Base-by-base conservation (phyloP, 2,888 invertebrate genomes). In the Mesorhabditis spiculigera region DNA sequence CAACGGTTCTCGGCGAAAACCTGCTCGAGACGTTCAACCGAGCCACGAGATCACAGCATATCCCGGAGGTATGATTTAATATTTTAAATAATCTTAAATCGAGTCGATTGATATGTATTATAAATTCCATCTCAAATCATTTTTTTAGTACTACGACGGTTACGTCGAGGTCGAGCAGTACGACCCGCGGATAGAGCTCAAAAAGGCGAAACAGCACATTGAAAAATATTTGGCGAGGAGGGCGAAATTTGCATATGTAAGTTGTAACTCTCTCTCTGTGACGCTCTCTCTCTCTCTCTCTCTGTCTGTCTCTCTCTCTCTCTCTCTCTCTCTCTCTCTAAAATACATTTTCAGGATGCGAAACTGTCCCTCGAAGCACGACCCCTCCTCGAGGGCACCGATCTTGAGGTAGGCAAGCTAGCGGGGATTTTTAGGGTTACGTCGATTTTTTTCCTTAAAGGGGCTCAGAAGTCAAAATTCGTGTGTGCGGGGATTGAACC, bases 221-320 rank as follows among this genome's bases (percentile, higher is more conserved):
- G 83, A 85, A 73, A 75, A 78, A 42, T 85, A 85, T 69, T 67
- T 85, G 62, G 68, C 76, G 61, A 77, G 78, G 61, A 70, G 85
- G 44, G 76, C 82, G 4, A 79, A 83, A 66, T 79, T 83, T 71
- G 84, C 84, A 6, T 84, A 78, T 77, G 82, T 82, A 42, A 71
- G 79, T 70, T 50, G 8, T 50, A 3, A 50, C 2, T 50, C 3
- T 50, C 28, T 28, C 28, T n/a, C n/a, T n/a, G n/a, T n/a, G n/a
- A n/a, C 28, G 28, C 28, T 1, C 28, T 28, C 3, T 28, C 28
- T 28, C 28, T 28, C 28, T 28, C 28, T 28, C 28, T 28, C 28
- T 28, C 28, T 28, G 1, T 28, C 28, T 28, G 1, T 28, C 28
- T 28, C 28, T 28, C 28, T 28, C 28, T 28, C 28, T 28, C 28